Base-by-base conservation (phyloP, 2,888 invertebrate species). In the Dryocosmus kuriphilus region DNA sequence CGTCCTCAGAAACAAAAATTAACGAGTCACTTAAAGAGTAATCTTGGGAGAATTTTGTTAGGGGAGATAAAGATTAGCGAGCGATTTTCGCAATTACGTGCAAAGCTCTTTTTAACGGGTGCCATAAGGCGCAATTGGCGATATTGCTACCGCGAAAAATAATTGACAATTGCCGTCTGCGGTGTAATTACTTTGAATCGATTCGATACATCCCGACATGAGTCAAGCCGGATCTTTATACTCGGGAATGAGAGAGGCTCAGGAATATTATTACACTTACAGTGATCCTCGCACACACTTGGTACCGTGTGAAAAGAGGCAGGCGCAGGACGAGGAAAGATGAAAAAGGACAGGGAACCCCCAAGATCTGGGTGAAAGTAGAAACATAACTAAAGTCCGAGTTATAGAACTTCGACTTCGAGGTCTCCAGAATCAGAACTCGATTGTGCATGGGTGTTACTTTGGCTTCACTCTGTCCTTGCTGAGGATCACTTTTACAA, bases 341-440 rank as follows among this genome's bases (percentile, higher is more conserved):
- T 35, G 77, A 80, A 81, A 79, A 80, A 80, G 81, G 78, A 78
- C 55, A 80, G 80, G 82, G 84, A 79, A 85, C 86, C 84, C 87
- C 86, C 86, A 86, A 85, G 87, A 87, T 88, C 88, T 85, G 86
- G 88, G 88, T 88, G 88, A 88, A 88, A 88, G 88, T 88, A 84
- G 85, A 86, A 81, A 84, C 86, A 87, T 86, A 86, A 86, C 83
- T 84, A 63, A 79, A 79, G 79, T 80, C 80, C 73, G 76, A 79
- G 81, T n/a, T n/a, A n/a, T 82, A 80, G 75, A 79, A 82, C 57
- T 80, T 62, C 60, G 80, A 82, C 77, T 79, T 78, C 79, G 82
- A 80, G 76, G 78, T 75, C 78, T 76, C 80, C 75, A 76, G 78
- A 77, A 82, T 80, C 79, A 79, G 80, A 82, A 78, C 79, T 82